phyloP scores from a whole-genome alignment of 2,797 vertebrate genomes.

The Orestias chungarensis region DNA sequence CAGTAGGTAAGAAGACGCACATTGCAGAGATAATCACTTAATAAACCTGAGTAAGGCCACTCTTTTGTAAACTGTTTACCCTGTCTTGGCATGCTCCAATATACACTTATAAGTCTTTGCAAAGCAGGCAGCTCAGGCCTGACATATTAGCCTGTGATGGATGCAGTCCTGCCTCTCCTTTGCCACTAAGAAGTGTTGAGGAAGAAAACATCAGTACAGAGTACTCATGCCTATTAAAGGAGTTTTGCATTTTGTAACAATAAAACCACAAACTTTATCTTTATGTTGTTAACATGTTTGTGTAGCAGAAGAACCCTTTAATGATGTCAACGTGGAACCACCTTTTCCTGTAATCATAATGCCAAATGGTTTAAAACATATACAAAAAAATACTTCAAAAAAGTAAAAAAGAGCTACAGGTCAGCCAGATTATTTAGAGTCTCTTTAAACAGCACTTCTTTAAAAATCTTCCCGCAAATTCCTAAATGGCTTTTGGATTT shows the following conservation, averaged over 20 bases:
- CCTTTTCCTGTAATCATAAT: no score
- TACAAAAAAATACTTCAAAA: no score
- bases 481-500: not conserved
- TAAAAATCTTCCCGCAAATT: no score
- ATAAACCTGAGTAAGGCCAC: constrained; percentile 63
- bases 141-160: constrained; percentile 47
- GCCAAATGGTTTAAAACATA: no score
- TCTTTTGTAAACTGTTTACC: constrained; percentile 68
- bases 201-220: no score
- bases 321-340: not conserved
- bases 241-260: no score
- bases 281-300: no score
- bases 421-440: not conserved
- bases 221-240: no score
- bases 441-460: not conserved
- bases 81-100: constrained; percentile 64
- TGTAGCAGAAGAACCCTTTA: no score
- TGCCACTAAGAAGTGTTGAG: constrained; percentile 5
- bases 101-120: constrained; percentile 70
- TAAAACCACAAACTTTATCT: no score
- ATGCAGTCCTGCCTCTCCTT: constrained; percentile 43
- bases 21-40: constrained; percentile 66
- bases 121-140: constrained; percentile 49
- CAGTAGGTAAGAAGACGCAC: constrained; percentile 60
- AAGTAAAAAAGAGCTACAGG: not conserved